phyloP scores from a whole-genome alignment of 1,140 invertebrate species.

The Philopotamus ludificatus region DNA sequence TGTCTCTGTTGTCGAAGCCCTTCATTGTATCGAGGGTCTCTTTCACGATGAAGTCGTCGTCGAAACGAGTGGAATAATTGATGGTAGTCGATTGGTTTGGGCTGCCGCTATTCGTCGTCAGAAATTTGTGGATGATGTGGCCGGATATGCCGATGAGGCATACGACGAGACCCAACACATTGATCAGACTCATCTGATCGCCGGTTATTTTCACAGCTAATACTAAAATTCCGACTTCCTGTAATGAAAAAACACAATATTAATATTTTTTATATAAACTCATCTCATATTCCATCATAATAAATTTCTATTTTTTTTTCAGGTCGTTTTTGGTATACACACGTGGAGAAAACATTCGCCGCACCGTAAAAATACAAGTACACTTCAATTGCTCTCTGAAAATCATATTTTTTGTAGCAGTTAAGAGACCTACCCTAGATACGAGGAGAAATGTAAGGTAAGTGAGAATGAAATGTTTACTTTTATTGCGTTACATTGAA shows the following conservation, averaged over 20 bases:
- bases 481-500: too few relatives aligned
- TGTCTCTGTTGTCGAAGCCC: slow-evolving; percentile 45
- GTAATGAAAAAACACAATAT: slow-evolving; percentile 47
- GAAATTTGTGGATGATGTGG: slow-evolving; percentile 80
- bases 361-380: too few relatives aligned
- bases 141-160: slow-evolving; percentile 86
- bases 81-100: slow-evolving; percentile 43
- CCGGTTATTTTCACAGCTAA: slow-evolving; percentile 83
- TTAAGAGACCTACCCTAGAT: too few relatives aligned
- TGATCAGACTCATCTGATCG: slow-evolving; percentile 79
- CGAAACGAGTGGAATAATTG: slow-evolving; percentile 45
- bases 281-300: too few relatives aligned
- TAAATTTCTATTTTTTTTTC: too few relatives aligned
- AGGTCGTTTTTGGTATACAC: too few relatives aligned
- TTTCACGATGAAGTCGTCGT: slow-evolving; percentile 40
- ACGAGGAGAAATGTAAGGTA: too few relatives aligned
- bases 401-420: too few relatives aligned
- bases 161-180: slow-evolving; percentile 81
- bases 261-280: too few relatives aligned
- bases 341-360: too few relatives aligned
- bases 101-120: background rate
- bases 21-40: slow-evolving; percentile 30
- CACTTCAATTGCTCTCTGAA: too few relatives aligned
- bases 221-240: slow-evolving; percentile 88
- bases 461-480: too few relatives aligned